Evolutionary conservation across 2,888 invertebrate genomes (phyloP), one percentile per base, ranked within the genome.

Genomic region (Resseliella maxima): DNA sequence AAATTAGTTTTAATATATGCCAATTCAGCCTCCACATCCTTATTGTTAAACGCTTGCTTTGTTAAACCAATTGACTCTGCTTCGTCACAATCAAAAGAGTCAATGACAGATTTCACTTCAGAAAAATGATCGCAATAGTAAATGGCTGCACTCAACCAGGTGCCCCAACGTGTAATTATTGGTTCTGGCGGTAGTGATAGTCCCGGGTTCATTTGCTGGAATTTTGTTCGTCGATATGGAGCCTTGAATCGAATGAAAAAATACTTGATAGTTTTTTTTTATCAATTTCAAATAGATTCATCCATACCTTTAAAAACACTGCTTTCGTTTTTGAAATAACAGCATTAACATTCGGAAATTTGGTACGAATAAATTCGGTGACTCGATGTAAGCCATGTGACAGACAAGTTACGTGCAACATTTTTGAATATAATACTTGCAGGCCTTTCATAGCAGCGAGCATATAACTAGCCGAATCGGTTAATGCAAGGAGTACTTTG

Each of bases 161-260:
- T 89, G 35, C 89, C 88, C 89, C 89, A 90, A 36, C 89, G 86
- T 50, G 89, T 89, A 38, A 89, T 27, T n/a, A 89, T 88, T 35
- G 89, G 88, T 87, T 89, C 87, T 31, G 89, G 89, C 21, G 89
- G 89, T 86, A 89, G 86, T 38, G 88, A 87, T 24, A 89, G 36
- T 86, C 88, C 87, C n/a, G 88, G 88, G 27, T 88, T 87, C 87
- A 87, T 87, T 59, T 90, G 88, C 86, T 88, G 88, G 87, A 88
- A 90, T 86, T 88, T 87, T 87, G 88, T 87, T 85, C 89, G 87
- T 54, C 88, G 64, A 8, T 85, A 81, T 10, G 89, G 88, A 10
- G 88, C 50, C 50, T 50, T n/a, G n/a, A n/a, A n/a, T n/a, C n/a
- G n/a, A 50, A 50, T 50, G 50, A 50, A 50, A 50, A 6, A 8